Evolutionary conservation across 1,140 invertebrate species (phyloP), one percentile per base, ranked within the genome.

Genomic region (Drosophila santomea): DNA sequence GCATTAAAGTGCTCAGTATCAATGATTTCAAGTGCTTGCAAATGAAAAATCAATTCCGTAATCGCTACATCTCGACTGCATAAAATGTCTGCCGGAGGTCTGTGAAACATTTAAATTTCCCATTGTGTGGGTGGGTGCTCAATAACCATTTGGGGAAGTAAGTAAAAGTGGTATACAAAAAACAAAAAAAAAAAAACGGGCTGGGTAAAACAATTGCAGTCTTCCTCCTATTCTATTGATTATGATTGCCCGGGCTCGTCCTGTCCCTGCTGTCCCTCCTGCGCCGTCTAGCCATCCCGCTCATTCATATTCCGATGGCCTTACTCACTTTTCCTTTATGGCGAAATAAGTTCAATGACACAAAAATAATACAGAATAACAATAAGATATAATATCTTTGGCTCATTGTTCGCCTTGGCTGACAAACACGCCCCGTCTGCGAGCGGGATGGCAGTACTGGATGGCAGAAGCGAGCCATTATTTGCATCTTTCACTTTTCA

Each of bases 291-390:
- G 55, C 51, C 77, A 48, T 44, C 56, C 47, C 25, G 57, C 10
- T 17, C 23, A 15, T 17, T 67, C 55, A 32, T 44, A 52, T 43
- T 43, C 54, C 41, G 58, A 48, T 47, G 60, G 73, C 48, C 60
- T 80, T 77, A 80, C 68, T 78, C 78, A 62, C 63, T 74, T 82
- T 74, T 75, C 67, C 67, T 83, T 76, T 82, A 52, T 59, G 72
- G 75, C 78, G 44, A 88, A 84, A 83, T 71, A 89, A 88, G 84
- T 88, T 88, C 84, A 88, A 84, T 88, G 84, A 88, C 84, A 88
- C 84, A 88, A 73, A 88, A 89, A 88, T 83, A 88, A 83, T 89
- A 75, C 81, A 86, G 60, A 78, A 82, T 64, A 81, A 82, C 74
- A 81, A 77, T 77, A 76, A 76, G 73, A 76, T 89, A 74, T 89